A percentile compares a stretch with the other conserved stretches of the same genome.
Evolutionary conservation across 2,797 vertebrate genomes (phyloP).

Genomic region (Phoebastria nigripes): DNA sequence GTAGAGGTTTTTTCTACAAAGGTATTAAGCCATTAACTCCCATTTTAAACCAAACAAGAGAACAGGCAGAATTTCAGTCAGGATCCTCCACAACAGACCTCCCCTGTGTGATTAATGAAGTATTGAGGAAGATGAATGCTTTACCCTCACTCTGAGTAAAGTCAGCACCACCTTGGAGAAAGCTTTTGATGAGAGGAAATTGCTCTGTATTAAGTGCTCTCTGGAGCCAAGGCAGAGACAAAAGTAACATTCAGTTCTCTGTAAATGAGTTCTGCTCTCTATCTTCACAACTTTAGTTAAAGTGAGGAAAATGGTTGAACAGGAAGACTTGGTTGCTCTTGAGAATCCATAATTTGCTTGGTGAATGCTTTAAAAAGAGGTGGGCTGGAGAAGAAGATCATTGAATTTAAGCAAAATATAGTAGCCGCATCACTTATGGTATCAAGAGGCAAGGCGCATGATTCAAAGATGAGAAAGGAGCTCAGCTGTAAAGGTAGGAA

Average conservation of each 20-base stretch:
- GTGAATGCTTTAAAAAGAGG: conserved; percentile 27
- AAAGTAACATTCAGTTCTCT: conserved; percentile 34
- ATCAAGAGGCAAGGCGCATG: neutral
- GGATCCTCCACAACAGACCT: neutral
- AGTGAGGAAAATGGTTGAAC: neutral
- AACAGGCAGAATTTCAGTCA: neutral
- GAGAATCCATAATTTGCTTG: conserved; percentile 6
- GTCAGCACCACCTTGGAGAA: conserved; percentile 15
- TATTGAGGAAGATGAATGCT: conserved; percentile 13
- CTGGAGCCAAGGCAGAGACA: conserved; percentile 36
- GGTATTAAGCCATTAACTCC: neutral
- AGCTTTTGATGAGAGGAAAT: conserved; percentile 29
- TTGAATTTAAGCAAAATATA: conserved; percentile 22
- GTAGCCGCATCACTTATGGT: neutral
- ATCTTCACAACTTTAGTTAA: conserved; percentile 36
- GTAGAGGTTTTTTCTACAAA: neutral
- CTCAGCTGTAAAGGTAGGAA: neutral
- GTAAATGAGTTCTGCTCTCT: conserved; percentile 33
- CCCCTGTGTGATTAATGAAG: conserved; percentile 27
- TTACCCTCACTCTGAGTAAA: neutral
- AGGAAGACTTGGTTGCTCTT: conserved; percentile 3
- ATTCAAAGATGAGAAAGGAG: neutral
- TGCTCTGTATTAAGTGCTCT: conserved; percentile 34
- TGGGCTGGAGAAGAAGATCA: neutral
- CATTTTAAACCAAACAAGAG: neutral